Base-by-base conservation (phyloP, 2,113 vertebrate genomes). In the Dunckerocampus dactyliophorus region DNA sequence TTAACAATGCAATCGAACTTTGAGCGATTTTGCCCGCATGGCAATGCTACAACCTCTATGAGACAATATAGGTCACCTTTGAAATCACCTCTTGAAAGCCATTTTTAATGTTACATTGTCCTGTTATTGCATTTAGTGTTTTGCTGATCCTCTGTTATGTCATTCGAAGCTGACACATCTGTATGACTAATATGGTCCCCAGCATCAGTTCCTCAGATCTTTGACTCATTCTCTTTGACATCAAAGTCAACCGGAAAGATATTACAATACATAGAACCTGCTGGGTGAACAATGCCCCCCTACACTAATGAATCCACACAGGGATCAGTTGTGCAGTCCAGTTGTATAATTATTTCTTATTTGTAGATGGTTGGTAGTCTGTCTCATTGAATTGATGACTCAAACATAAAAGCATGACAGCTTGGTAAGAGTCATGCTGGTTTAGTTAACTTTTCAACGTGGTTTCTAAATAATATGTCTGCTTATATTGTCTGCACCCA, bases 141-240 rank as follows among this genome's bases (percentile, higher is more conserved):
- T 20, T 58, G 37, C 11, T 58, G n/a, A 1, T 16, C 39, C 28
- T 22, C 49, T 22, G 24, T 22, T n/a, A 43, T 42, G 54, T 57
- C 20, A 17, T 19, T 13, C 3, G 31, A 37, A 39, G 17, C 39
- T 43, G 34, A 43, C 14, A 24, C 56, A 59, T 59, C 39, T 6
- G 13, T 43, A 12, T 14, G 12, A 43, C 13, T 43, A 43, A 43
- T 14, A 2, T 14, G 39, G 2, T 14, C 39, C 42, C 31, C 28
- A 22, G 13, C 45, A 24, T 13, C 39, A 59, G 7, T 46, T 31
- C 43, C 14, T 59, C 57, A 45, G 43, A 19, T 6, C 4, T 55
- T 55, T 47, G 57, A 47, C 21, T 59, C 57, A 57, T 57, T 56
- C 3, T 46, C 21, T 59, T 59, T 10, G 12, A n/a, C 15, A 12